A percentile compares a stretch with the other conserved stretches of the same genome.
Evolutionary conservation across 2,113 vertebrate genomes (phyloP).

Genomic region (Xenopus borealis): DNA sequence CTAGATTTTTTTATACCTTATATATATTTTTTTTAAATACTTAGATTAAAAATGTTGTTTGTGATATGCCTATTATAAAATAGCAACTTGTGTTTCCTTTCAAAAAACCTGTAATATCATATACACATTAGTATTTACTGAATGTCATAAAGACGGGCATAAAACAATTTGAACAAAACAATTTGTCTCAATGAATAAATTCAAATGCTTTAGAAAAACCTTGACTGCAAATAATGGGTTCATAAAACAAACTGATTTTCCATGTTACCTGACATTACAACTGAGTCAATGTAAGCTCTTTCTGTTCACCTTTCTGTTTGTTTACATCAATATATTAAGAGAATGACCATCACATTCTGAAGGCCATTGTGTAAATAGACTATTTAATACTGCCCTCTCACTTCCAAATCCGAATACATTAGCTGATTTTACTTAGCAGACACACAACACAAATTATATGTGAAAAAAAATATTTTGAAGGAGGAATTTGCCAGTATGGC

Average conservation of each 20-base stretch:
- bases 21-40: too few species aligned
- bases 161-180: slow-evolving; percentile 75
- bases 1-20: too few species aligned
- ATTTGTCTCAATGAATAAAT: slow-evolving; percentile 80
- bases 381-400: slow-evolving; percentile 3
- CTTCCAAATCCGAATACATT: slow-evolving; percentile 7
- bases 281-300: slow-evolving; percentile 73
- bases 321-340: slow-evolving; percentile 78
- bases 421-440: not conserved
- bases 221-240: slow-evolving; percentile 77
- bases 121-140: slow-evolving; percentile 70
- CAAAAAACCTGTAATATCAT: slow-evolving; percentile 13
- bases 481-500: not conserved
- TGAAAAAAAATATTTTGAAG: not conserved
- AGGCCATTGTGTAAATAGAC: slow-evolving; percentile 68
- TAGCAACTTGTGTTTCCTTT: not conserved
- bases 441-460: not conserved
- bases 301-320: slow-evolving; percentile 72
- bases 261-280: slow-evolving; percentile 79
- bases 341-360: slow-evolving; percentile 73
- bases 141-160: slow-evolving; percentile 72
- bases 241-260: slow-evolving; percentile 75
- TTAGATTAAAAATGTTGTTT: too few species aligned
- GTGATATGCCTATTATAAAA: not conserved
- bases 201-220: slow-evolving; percentile 77